Percentiles rank a stretch among this genome's conserved stretches.
These are phyloP conservation scores for Lamellibrachia luymesi DNA, from an alignment of 1,140 invertebrate genomes.

Conservation along the genomic window DNA sequence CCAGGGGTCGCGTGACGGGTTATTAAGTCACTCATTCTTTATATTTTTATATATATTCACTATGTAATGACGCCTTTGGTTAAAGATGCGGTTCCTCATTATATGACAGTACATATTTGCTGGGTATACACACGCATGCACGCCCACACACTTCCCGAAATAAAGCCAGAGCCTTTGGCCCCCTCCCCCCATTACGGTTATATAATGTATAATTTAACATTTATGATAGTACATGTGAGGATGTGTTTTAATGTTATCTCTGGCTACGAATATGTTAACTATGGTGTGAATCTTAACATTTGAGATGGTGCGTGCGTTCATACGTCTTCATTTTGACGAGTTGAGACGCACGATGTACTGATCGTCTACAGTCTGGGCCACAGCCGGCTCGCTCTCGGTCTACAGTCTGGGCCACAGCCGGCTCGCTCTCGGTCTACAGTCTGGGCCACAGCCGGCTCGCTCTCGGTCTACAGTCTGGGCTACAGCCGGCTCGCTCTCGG, in stretches of 20 bases:
- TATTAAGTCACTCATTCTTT: too few species aligned
- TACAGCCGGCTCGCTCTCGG: too few species aligned
- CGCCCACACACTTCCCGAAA: not conserved
- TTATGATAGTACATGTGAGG: not conserved
- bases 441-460: too few species aligned
- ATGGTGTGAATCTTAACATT: not conserved
- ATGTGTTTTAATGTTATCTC: too few species aligned
- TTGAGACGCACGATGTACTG: not conserved
- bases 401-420: too few species aligned
- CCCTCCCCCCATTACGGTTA: not conserved
- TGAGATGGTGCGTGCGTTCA: not conserved
- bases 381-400: not conserved
- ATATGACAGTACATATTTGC: too few species aligned
- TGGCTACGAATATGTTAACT: not conserved
- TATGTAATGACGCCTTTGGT: too few species aligned
- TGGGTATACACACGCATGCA: not conserved
- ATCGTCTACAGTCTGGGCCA: not conserved
- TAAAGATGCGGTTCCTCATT: too few species aligned
- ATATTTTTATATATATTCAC: not conserved
- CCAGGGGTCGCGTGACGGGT: too few species aligned
- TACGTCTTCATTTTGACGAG: not conserved
- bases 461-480: not conserved
- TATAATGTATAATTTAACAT: too few species aligned
- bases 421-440: not conserved
- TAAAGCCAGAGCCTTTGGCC: not conserved